Conservation (phyloP, 2,113 vertebrate species). For the Spea multiplicata region DNA sequence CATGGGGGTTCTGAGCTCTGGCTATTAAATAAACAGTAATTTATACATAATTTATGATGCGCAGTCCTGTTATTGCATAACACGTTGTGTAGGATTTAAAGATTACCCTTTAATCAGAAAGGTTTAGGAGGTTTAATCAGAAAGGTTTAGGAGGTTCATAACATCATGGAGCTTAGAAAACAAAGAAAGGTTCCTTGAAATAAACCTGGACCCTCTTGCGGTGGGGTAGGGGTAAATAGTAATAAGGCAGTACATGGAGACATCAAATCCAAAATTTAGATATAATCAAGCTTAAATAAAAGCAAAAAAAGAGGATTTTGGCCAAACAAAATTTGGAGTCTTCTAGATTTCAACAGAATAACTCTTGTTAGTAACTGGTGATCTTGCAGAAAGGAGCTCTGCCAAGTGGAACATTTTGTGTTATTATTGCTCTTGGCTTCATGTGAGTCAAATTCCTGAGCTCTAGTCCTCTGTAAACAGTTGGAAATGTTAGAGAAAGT, state of each 20-base stretch:
- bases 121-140: neutral
- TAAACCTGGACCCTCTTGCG: too few species aligned
- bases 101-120: neutral
- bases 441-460: constrained; percentile 42
- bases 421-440: constrained; percentile 40
- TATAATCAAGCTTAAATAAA: neutral
- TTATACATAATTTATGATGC: constrained; percentile 3
- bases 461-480: constrained; percentile 34
- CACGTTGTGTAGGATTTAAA: neutral
- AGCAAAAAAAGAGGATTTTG: neutral
- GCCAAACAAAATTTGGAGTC: neutral
- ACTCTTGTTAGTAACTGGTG: constrained; percentile 2
- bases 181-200: too few species aligned
- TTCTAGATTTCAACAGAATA: neutral
- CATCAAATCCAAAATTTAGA: neutral
- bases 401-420: constrained; percentile 33
- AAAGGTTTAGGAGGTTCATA: neutral
- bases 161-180: too few species aligned
- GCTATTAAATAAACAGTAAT: constrained; percentile 40
- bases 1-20: constrained; percentile 15
- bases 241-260: too few species aligned
- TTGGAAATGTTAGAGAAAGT: constrained; percentile 37
- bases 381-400: constrained; percentile 16
- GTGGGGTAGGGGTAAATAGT: too few species aligned
- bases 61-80: constrained; percentile 6